Conservation (phyloP, 1,140 invertebrate species). For the Sitobion miscanthi region DNA sequence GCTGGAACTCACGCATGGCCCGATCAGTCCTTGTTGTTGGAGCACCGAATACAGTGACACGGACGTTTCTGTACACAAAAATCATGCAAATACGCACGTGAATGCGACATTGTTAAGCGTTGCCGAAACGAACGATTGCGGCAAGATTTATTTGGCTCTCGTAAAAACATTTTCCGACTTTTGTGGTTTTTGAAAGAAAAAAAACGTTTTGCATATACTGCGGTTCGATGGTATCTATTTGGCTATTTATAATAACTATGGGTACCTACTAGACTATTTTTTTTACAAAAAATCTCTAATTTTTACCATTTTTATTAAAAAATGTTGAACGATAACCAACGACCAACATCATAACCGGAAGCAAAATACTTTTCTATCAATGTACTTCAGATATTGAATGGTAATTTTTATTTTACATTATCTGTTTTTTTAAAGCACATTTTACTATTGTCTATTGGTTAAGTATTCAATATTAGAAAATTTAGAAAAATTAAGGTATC, state of each 20-base stretch:
- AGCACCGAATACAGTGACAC: constrained; percentile 64
- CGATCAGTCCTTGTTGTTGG: constrained; percentile 60
- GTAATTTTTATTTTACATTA: not conserved
- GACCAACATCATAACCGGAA: not conserved
- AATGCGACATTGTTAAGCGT: not conserved
- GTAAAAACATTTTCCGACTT: not conserved
- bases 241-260: no score
- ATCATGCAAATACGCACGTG: constrained; percentile 4
- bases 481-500: not conserved
- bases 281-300: not conserved
- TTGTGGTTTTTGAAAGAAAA: not conserved
- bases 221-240: no score
- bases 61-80: constrained; percentile 63
- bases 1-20: constrained; percentile 61
- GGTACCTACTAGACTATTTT: no score
- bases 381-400: not conserved
- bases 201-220: no score
- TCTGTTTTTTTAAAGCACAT: not conserved
- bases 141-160: not conserved
- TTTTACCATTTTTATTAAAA: no score
- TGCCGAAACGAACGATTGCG: not conserved
- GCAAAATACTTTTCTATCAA: not conserved
- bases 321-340: not conserved
- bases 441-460: not conserved
- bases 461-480: not conserved